Evolutionary conservation across 2,888 invertebrate species (phyloP), one percentile per base, ranked within the genome.

Genomic region (Quadriops clusia): DNA sequence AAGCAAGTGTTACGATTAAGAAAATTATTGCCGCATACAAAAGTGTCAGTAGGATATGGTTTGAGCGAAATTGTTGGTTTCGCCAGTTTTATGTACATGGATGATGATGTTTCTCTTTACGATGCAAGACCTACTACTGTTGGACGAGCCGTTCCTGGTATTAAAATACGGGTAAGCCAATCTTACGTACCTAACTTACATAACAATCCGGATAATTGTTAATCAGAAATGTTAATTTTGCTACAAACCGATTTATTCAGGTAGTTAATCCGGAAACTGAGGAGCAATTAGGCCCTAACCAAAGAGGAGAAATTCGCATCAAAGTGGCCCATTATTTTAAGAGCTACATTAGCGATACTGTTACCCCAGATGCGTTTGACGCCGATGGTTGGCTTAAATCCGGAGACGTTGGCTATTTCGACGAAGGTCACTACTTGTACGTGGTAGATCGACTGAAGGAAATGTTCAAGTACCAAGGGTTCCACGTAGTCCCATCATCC

Each of bases 271-370:
- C 50, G 3, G 60, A 62, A 7, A 64, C 62, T 0, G 51, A 55
- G 33, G 47, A 61, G 44, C 58, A 62, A n/a, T 36, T 50, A 3
- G 63, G 64, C 25, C 55, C 65, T 2, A 60, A 66, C 35, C 40
- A 53, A 2, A 49, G 53, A 2, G 68, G 68, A 12, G 68, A 68
- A 38, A 44, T 68, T 13, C 65, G 65, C 61, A n/a, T 65, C 2
- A n/a, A n/a, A n/a, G n/a, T n/a, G n/a, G n/a, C n/a, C n/a, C n/a
- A n/a, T n/a, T n/a, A n/a, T n/a, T 23, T 30, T 7, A 63, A 58
- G 47, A 61, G 45, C 4, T 37, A 41, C 24, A 40, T 41, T 21
- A n/a, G 12, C 5, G 28, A 33, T 18, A 15, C 14, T 11, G 28
- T 32, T 18, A 15, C 14, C 10, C n/a, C 38, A 25, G 21, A 31